phyloP scores from a whole-genome alignment of 2,888 invertebrate species.

The Acanthosepion esculentum region DNA sequence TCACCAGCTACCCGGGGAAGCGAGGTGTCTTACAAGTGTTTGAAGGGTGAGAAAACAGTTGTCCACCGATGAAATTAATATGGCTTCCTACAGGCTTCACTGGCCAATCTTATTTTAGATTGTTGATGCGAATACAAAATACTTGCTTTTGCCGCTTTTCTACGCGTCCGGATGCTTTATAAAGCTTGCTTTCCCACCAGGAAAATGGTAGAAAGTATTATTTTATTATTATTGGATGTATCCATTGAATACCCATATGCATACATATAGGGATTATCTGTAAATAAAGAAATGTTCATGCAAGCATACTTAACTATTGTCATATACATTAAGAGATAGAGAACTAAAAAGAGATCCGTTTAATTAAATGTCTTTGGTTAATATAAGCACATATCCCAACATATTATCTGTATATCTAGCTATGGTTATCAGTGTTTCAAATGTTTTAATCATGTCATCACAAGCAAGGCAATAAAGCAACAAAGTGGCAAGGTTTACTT shows the following conservation, averaged over 20 bases:
- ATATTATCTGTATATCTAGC: too few species aligned
- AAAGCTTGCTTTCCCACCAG: not conserved
- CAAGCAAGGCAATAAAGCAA: too few species aligned
- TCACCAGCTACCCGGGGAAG: not conserved
- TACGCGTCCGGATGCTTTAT: not conserved
- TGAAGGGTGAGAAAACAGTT: constrained; percentile 8
- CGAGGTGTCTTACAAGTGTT: not conserved
- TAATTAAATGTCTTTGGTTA: too few species aligned
- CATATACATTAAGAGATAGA: too few species aligned
- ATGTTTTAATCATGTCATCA: too few species aligned
- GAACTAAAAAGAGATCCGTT: too few species aligned
- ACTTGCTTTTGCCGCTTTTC: not conserved
- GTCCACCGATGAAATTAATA: not conserved
- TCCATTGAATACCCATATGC: not conserved
- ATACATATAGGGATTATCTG: not conserved
- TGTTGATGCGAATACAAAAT: not conserved
- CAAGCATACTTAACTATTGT: too few species aligned
- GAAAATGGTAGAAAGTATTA: not conserved
- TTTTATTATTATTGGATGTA: not conserved
- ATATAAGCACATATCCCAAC: too few species aligned
- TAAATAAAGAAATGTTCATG: too few species aligned
- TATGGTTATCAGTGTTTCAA: too few species aligned
- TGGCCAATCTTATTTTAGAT: not conserved
- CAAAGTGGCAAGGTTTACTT: too few species aligned
- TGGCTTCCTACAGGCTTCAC: not conserved